Conservation (phyloP, 1,140 invertebrate genomes). For the Pissodes strobi region DNA sequence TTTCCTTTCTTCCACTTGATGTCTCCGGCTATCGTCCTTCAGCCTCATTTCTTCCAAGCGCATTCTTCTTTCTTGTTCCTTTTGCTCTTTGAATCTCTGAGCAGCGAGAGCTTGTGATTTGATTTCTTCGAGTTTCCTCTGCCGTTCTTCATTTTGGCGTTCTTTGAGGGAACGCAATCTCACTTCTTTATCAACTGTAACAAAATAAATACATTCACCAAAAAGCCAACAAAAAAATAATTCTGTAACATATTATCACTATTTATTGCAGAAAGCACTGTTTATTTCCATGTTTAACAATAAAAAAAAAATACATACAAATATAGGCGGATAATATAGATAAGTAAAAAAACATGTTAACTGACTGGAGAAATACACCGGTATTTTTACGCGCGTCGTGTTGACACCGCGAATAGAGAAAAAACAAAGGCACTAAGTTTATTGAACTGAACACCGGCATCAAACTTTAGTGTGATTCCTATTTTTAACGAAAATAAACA, state of each 20-base stretch:
- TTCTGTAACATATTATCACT: no score
- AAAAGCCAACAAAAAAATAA: no score
- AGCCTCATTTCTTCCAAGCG: constrained; percentile 79
- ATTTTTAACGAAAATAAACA: constrained; percentile 34
- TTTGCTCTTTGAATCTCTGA: constrained; percentile 84
- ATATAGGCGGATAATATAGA: not conserved
- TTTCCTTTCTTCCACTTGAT: constrained; percentile 85
- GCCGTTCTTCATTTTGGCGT: constrained; percentile 82
- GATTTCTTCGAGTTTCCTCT: constrained; percentile 82
- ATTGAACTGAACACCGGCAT: constrained; percentile 20
- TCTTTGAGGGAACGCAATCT: constrained; percentile 72
- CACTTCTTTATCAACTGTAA: constrained; percentile 61
- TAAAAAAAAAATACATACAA: constrained; percentile 6
- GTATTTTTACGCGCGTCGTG: no score
- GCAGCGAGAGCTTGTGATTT: constrained; percentile 82
- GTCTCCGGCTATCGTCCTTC: constrained; percentile 75
- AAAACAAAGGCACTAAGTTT: constrained; percentile 19
- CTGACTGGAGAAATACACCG: no score
- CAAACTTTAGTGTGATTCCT: constrained; percentile 18
- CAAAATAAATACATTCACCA: constrained; percentile 23
- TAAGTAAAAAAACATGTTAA: constrained; percentile 8
- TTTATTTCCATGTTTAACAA: no score
- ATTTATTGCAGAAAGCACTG: no score
- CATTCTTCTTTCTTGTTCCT: constrained; percentile 79
- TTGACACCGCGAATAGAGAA: no score